Conservation (phyloP, 1,140 invertebrate genomes). For the Eriocheir sinensis region DNA sequence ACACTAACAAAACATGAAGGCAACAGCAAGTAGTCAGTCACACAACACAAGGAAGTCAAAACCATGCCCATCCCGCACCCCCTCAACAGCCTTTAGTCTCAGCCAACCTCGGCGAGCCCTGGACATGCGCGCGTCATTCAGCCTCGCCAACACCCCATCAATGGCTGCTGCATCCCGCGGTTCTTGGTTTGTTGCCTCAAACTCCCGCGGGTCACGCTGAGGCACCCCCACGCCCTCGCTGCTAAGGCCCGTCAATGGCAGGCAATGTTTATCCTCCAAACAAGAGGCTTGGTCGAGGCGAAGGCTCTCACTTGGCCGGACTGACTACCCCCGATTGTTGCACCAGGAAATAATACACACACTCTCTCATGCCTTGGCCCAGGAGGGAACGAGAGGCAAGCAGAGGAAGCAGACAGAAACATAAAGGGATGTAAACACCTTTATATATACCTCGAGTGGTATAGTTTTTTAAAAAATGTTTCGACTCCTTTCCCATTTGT, state of each 20-base stretch:
- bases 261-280: constrained; percentile 4
- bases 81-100: not conserved
- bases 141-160: not conserved
- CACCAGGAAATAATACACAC: not conserved
- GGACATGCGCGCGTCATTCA: not conserved
- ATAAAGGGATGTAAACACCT: not conserved
- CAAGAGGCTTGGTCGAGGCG: not conserved
- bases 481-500: too few species aligned
- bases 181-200: not conserved
- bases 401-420: not conserved
- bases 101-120: not conserved
- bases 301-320: not conserved
- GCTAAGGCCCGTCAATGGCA: not conserved
- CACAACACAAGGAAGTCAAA: not conserved
- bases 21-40: too few species aligned
- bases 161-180: not conserved
- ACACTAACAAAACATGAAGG: too few species aligned
- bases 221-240: not conserved
- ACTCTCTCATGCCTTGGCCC: not conserved
- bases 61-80: not conserved
- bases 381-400: not conserved
- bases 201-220: not conserved
- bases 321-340: not conserved
- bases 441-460: too few species aligned
- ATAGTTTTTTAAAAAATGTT: too few species aligned